Percentiles rank a stretch among this genome's conserved stretches.
Evolutionary conservation across 2,113 vertebrate species (phyloP).

Genomic region (Ochotona princeps): DNA sequence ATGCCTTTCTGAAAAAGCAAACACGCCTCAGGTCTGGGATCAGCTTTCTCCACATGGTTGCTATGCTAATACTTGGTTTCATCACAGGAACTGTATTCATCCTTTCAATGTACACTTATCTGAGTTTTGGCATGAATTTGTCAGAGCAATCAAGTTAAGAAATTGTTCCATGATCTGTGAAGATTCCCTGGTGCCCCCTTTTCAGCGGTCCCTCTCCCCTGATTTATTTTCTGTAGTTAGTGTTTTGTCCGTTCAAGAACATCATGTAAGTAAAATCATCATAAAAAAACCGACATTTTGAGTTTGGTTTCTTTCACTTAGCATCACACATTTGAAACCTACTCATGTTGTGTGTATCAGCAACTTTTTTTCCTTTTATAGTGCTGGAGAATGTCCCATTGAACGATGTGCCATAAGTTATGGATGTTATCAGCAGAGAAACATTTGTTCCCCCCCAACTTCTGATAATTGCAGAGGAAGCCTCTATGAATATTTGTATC

Average conservation of each 20-base stretch:
- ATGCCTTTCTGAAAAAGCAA: conserved; percentile 22
- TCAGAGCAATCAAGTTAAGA: not conserved
- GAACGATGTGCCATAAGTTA: not conserved
- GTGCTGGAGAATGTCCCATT: not conserved
- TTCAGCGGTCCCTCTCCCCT: not conserved
- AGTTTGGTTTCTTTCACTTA: not conserved
- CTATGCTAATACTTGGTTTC: not conserved
- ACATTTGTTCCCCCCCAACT: not conserved
- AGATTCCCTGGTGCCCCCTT: not conserved
- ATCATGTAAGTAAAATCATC: not conserved
- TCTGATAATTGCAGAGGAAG: not conserved
- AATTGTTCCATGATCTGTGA: not conserved
- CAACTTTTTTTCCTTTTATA: not conserved
- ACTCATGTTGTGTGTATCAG: not conserved
- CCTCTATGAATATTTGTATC: not conserved
- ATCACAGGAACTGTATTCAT: not conserved
- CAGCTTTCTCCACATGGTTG: not conserved
- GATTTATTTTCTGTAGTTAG: not conserved
- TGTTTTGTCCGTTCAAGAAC: not conserved
- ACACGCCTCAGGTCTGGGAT: not conserved
- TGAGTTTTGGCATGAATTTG: not conserved
- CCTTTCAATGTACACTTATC: not conserved
- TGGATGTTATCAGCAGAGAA: not conserved
- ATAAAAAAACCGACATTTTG: not conserved
- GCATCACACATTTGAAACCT: not conserved